Percentiles rank a stretch among this genome's conserved stretches.
Evolutionary conservation across 2,888 invertebrate genomes (phyloP).

Genomic region (Diploptera punctata): DNA sequence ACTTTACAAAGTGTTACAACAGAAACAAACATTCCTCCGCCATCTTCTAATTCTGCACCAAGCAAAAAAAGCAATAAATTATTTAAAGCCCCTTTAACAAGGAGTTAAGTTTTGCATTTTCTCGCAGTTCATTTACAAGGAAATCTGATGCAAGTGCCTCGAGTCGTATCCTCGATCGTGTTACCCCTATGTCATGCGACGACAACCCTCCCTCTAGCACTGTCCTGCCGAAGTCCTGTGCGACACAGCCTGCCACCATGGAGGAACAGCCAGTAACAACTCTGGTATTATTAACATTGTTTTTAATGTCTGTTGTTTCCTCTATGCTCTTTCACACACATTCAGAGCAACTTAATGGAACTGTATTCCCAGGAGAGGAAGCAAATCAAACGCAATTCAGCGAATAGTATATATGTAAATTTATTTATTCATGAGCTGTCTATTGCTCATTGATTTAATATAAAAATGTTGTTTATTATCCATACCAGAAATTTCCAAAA

Average conservation of each 20-base stretch:
- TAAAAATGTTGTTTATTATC: too few relatives aligned
- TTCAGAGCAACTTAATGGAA: too few relatives aligned
- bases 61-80: not conserved
- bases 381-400: too few relatives aligned
- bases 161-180: not conserved
- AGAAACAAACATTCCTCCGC: not conserved
- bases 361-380: too few relatives aligned
- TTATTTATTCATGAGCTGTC: too few relatives aligned
- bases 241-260: slow-evolving; percentile 5
- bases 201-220: not conserved
- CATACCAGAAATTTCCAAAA: too few relatives aligned
- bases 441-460: too few relatives aligned
- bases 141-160: not conserved
- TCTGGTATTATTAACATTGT: slow-evolving; percentile 5
- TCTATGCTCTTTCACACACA: too few relatives aligned
- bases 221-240: slow-evolving; percentile 3
- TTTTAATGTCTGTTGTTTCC: too few relatives aligned
- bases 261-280: slow-evolving; percentile 15
- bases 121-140: not conserved
- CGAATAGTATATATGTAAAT: too few relatives aligned
- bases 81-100: not conserved
- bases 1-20: not conserved
- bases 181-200: not conserved
- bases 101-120: slow-evolving; percentile 1
- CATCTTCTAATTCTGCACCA: not conserved